These are phyloP conservation scores for Oenanthe oenanthe DNA, from an alignment of 2,113 vertebrate genomes.

Conservation along the genomic window DNA sequence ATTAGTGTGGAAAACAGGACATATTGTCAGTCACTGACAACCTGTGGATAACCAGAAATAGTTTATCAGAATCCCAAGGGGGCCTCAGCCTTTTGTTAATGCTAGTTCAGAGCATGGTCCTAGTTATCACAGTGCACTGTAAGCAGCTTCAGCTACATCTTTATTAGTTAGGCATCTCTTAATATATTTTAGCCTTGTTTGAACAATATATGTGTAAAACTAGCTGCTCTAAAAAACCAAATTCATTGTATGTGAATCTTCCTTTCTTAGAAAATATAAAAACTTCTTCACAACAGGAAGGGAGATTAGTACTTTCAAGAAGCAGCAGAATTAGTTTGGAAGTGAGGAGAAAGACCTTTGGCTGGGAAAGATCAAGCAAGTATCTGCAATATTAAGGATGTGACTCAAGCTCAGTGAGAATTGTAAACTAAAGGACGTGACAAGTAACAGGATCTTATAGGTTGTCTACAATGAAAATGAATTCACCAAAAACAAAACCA, in stretches of 20 bases:
- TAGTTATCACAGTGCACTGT: not conserved
- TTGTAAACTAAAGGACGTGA: not conserved
- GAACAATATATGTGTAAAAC: not conserved
- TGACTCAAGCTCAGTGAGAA: not conserved
- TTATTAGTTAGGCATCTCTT: not conserved
- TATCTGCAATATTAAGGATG: accelerated
- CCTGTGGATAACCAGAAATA: not conserved
- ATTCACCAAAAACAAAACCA: not conserved
- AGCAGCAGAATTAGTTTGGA: not conserved
- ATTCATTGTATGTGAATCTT: not conserved
- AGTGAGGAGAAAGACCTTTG: not conserved
- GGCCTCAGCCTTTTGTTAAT: not conserved
- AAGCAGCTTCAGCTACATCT: not conserved
- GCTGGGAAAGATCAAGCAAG: not conserved
- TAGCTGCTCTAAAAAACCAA: not conserved
- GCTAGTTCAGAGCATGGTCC: not conserved
- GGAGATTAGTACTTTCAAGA: not conserved
- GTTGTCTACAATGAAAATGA: not conserved
- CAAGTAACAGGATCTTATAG: not conserved
- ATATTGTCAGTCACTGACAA: not conserved
- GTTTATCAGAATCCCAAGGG: not conserved
- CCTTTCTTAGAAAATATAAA: not conserved
- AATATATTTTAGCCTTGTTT: not conserved
- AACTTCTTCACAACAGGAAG: not conserved
- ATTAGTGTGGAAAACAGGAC: not conserved